These are phyloP conservation scores for Brachyalestes nurse DNA, from an alignment of 2,797 vertebrate genomes.

Conservation along the genomic window DNA sequence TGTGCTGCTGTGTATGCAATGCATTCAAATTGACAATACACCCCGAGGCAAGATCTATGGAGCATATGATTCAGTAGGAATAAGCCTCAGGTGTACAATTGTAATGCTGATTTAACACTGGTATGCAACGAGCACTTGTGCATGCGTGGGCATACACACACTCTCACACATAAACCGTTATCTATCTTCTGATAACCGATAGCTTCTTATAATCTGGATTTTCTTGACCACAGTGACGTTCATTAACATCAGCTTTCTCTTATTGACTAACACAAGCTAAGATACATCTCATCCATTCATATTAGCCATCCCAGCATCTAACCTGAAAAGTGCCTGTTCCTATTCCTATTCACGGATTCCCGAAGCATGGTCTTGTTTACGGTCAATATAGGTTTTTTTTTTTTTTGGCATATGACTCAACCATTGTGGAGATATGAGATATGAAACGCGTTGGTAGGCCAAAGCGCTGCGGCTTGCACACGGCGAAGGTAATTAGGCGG, in stretches of 20 bases:
- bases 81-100: conserved; percentile 58
- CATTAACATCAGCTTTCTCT: neutral
- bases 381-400: conserved; percentile 47
- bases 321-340: conserved; percentile 26
- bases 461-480: conserved; percentile 71
- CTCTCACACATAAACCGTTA: conserved; percentile 2
- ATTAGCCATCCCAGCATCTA: neutral
- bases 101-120: conserved; percentile 46
- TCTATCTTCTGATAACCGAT: neutral
- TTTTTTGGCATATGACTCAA: conserved; percentile 63
- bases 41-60: conserved; percentile 56
- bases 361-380: conserved; percentile 55
- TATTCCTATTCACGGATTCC: conserved; percentile 50
- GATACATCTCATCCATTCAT: neutral
- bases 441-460: conserved; percentile 73
- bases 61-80: conserved; percentile 59
- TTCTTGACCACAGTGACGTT: neutral
- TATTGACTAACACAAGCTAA: neutral
- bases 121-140: conserved; percentile 4
- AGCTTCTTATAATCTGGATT: conserved; percentile 6
- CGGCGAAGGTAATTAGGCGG: conserved; percentile 79
- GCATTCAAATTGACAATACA: conserved; percentile 52
- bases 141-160: neutral
- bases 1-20: conserved; percentile 29
- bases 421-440: conserved; percentile 69